Evolutionary conservation across 2,888 invertebrate species (phyloP), one percentile per base, ranked within the genome.

Genomic region (Diarsia rubi): DNA sequence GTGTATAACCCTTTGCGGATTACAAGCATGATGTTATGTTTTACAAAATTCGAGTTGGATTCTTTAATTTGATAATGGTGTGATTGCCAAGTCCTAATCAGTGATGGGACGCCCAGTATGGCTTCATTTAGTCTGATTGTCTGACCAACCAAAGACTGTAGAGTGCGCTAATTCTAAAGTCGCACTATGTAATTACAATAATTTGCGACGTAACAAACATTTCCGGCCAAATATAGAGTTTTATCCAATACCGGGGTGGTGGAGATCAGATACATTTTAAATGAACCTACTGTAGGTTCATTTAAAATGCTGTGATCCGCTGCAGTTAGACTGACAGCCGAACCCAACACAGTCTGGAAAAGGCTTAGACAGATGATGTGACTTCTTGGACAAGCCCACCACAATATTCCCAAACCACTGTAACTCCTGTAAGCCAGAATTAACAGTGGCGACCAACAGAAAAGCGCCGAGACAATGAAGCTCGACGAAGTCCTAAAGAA

Each of bases 91-190:
- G 24, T 14, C 12, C 5, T 54, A 49, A 24, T 70, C 69, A 11
- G 8, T 4, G 42, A 69, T 69, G 49, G 1, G 21, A 8, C 70
- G 16, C 45, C 14, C 4, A 42, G 37, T 27, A 12, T 67, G 31
- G 31, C 37, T 42, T 49, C 24, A 12, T 49, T 54, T 24, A 54
- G 24, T 27, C 21, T 69, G 70, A 69, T 70, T 69, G 69, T 5
- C 21, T 68, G 70, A 27, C 70, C 37, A 70, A 70, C 21, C 24
- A 59, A 19, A 37, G 11, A 37, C 6, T 67, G n/a, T n/a, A 47
- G 31, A 6, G 11, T 37, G 54, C 66, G 37, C 24, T 27, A 12
- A 42, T 42, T 49, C 14, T 27, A 21, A 24, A 67, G 24, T 14
- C 45, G 14, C 11, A 19, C 9, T 37, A 16, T 68, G 19, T n/a